A percentile compares a stretch with the other conserved stretches of the same genome.
Conservation (phyloP, 2,113 vertebrate species). For the Labeo rohita region DNA sequence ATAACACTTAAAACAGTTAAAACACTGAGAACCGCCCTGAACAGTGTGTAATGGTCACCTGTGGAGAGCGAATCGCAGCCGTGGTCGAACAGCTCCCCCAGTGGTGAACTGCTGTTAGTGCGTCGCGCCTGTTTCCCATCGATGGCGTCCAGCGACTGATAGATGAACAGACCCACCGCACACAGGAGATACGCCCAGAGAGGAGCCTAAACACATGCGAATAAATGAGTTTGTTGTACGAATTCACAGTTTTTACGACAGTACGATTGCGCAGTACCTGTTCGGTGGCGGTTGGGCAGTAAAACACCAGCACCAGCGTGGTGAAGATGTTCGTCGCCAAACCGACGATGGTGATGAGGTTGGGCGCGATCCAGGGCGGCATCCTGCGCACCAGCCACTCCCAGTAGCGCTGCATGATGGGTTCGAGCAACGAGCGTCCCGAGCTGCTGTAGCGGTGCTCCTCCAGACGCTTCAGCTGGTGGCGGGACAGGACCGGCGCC, state of each 20-base stretch:
- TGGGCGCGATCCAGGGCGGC: constrained; percentile 95
- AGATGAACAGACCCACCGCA: constrained; percentile 93
- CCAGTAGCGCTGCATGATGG: constrained; percentile 96
- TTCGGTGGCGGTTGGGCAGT: constrained; percentile 96
- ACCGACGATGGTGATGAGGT: constrained; percentile 95
- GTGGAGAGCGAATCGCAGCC: constrained; percentile 98
- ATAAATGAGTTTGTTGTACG: background rate
- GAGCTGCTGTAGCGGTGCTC: constrained; percentile 96
- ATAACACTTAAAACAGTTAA: background rate
- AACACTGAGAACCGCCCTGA: background rate
- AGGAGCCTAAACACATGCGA: constrained; percentile 82
- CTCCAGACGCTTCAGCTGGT: constrained; percentile 95
- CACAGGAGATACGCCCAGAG: constrained; percentile 95
- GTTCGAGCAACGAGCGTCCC: constrained; percentile 93
- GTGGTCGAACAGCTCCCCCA: constrained; percentile 98
- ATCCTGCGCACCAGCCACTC: constrained; percentile 92
- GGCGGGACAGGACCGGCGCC: constrained; percentile 86
- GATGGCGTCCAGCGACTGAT: constrained; percentile 97
- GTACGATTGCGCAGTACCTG: constrained; percentile 76
- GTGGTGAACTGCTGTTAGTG: constrained; percentile 94
- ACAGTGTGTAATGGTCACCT: constrained; percentile 70
- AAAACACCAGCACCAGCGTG: constrained; percentile 91
- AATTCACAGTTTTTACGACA: background rate
- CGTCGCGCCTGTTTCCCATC: constrained; percentile 98
- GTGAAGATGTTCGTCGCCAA: constrained; percentile 94